Conservation (phyloP, 2,888 invertebrate species). For the Hetaerina titia region DNA sequence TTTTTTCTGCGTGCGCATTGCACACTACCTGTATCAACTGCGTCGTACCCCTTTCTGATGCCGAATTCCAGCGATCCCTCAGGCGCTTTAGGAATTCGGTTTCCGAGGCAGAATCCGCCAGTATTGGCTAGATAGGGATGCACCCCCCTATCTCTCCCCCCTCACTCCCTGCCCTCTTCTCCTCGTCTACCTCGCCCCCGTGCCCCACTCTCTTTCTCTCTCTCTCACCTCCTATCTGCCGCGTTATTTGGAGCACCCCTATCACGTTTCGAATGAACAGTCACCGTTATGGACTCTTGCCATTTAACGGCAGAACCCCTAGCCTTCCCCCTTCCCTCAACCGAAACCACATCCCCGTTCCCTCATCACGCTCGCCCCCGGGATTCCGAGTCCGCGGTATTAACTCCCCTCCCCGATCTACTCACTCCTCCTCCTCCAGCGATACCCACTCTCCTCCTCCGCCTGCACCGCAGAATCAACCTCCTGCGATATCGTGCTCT, state of each 20-base stretch:
- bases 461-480: not conserved
- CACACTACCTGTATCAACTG: not conserved
- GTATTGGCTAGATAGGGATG: conserved; percentile 13
- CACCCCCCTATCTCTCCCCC: not conserved
- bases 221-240: not conserved
- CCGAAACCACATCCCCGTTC: not conserved
- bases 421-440: not conserved
- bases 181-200: not conserved
- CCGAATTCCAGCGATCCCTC: conserved; percentile 59
- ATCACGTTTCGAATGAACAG: conserved; percentile 66
- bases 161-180: not conserved
- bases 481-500: not conserved
- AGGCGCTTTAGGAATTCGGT: conserved; percentile 63
- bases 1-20: not conserved
- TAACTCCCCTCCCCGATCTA: not conserved
- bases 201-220: not conserved
- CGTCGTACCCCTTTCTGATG: not conserved
- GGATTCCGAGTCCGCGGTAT: not conserved
- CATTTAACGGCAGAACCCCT: conserved; percentile 43
- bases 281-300: conserved; percentile 60
- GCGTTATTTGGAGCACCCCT: conserved; percentile 52
- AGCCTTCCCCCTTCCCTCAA: not conserved
- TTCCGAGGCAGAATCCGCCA: conserved; percentile 30
- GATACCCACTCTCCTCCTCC: not conserved
- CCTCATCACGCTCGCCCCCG: not conserved